Percentiles rank a stretch among this genome's conserved stretches.
These are phyloP conservation scores for Orchesellides sinensis DNA, from an alignment of 2,888 invertebrate species.

Conservation along the genomic window DNA sequence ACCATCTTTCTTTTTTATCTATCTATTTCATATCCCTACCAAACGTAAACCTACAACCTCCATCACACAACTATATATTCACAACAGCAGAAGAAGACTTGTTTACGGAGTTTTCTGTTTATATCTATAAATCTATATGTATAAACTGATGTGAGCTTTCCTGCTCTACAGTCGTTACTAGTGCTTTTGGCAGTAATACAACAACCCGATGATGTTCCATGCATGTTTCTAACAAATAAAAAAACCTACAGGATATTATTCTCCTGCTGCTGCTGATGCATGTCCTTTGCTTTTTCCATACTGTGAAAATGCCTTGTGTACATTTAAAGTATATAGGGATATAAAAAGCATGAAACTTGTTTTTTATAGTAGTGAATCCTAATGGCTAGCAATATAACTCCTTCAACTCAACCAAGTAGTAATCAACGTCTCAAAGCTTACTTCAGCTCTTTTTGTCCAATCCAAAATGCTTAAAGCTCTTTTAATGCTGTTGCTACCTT, in stretches of 20 bases:
- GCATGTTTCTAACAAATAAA: constrained; percentile 19
- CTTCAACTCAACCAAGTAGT: background rate
- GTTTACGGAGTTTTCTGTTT: too few species aligned
- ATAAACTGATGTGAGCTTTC: too few species aligned
- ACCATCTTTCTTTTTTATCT: too few species aligned
- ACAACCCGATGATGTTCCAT: constrained; percentile 17
- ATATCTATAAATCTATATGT: too few species aligned
- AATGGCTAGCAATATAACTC: background rate
- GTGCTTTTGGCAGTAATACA: constrained; percentile 21
- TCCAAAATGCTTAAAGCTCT: background rate
- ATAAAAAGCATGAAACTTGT: background rate
- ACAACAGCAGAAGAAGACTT: too few species aligned
- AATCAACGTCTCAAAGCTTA: constrained; percentile 8
- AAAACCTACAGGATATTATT: constrained; percentile 15
- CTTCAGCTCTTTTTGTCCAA: background rate
- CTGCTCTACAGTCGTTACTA: too few species aligned
- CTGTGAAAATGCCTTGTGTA: background rate
- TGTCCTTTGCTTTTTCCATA: background rate
- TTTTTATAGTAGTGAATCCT: too few species aligned
- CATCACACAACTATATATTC: too few species aligned
- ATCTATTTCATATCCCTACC: too few species aligned
- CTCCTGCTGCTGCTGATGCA: background rate
- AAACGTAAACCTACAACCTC: too few species aligned
- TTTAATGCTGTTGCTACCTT: constrained; percentile 15
- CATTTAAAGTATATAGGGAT: background rate